Base-by-base conservation (phyloP, 2,888 invertebrate genomes). In the Saturnia japonica region DNA sequence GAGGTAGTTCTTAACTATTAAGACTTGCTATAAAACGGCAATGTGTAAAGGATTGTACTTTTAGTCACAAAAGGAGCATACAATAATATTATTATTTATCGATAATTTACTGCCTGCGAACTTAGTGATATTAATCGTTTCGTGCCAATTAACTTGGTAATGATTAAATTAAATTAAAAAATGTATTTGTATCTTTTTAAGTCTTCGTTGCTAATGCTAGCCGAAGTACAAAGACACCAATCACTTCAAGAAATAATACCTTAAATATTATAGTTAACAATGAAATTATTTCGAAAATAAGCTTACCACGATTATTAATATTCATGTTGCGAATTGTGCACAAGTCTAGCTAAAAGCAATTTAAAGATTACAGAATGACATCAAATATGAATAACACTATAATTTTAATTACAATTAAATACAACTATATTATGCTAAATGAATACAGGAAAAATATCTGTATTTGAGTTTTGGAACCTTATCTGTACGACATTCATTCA, bases 331-430 rank as follows among this genome's bases (percentile, higher is more conserved):
- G 28, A 71, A 70, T 72, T 11, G 25, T 66, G 47, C 66, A 62
- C 22, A 70, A 62, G 62, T 47, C 34, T 70, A 66, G 72, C 69
- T 69, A 69, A 67, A 64, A 84, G 83, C 83, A 85, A 16, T 47
- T 19, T 19, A 84, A 87, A 87, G 82, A 85, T 79, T 80, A 77
- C n/a, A 19, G 4, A n/a, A 51, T 19, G 3, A n/a, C 11, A 22
- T 54, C 22, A 19, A 22, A 54, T 19, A 22, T n/a, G 7, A n/a
- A n/a, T n/a, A n/a, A 22, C n/a, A 54, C 34, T 22, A 1, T 54
- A 19, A 47, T 47, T 45, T 45, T 45, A 12, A 45, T 45, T 3
- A 14, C 45, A 45, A 34, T 6, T 4, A 34, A 43, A 43, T 14
- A 14, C 43, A 12, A 43, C 43, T 11, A 43, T 43, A n/a, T n/a